Percentiles rank a stretch among this genome's conserved stretches.
These are phyloP conservation scores for Argya squamiceps DNA, from an alignment of 2,797 vertebrate species.

Conservation along the genomic window DNA sequence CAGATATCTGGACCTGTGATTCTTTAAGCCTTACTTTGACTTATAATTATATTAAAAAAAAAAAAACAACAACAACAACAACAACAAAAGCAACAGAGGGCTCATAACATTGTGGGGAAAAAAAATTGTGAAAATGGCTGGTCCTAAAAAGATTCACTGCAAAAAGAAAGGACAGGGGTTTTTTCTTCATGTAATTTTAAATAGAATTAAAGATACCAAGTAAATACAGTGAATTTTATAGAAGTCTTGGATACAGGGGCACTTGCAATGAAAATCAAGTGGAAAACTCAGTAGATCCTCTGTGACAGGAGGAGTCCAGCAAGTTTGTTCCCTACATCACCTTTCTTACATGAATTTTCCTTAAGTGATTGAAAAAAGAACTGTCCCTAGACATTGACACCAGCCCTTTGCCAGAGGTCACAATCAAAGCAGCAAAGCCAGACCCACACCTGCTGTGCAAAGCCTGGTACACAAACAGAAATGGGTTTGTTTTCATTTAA, in stretches of 20 bases:
- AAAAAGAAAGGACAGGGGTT: not conserved
- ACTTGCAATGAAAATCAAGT: not conserved
- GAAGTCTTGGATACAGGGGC: not conserved
- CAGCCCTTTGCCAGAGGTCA: not conserved
- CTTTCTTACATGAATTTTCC: not conserved
- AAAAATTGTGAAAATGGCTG: not conserved
- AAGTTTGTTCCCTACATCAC: not conserved
- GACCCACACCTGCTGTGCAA: not conserved
- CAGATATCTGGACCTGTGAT: constrained; percentile 15
- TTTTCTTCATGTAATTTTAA: not conserved
- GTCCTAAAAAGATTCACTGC: not conserved
- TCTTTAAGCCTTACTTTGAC: not conserved
- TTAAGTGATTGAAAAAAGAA: not conserved
- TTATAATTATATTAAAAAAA: not conserved
- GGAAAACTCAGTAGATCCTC: not conserved
- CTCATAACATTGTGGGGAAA: not conserved
- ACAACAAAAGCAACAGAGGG: too few species aligned
- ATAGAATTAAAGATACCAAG: not conserved
- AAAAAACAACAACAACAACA: too few species aligned
- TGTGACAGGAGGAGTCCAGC: not conserved
- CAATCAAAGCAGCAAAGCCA: not conserved
- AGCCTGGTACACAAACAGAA: not conserved
- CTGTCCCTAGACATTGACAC: not conserved
- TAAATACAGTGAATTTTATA: not conserved
- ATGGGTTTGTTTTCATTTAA: not conserved